Evolutionary conservation across 1,140 invertebrate species (phyloP).

Genomic region (Drosophila rhopaloa): DNA sequence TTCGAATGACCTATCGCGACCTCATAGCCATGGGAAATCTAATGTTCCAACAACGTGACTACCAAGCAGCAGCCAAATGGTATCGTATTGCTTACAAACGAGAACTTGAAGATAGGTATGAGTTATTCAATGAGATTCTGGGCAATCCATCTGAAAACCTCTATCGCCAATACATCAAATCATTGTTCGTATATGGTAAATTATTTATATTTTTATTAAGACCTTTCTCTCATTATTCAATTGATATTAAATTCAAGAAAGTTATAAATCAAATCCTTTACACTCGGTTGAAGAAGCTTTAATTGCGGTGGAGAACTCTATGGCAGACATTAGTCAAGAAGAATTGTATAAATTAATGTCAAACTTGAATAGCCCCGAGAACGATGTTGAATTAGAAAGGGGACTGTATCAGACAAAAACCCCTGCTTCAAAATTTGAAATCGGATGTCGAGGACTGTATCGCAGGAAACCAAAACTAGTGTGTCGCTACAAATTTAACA

Average conservation of each 20-base stretch:
- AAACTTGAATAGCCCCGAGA: neutral
- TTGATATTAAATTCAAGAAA: conserved; percentile 1
- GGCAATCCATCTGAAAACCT: conserved; percentile 8
- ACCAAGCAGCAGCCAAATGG: conserved; percentile 38
- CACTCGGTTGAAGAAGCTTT: neutral
- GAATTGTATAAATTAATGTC: neutral
- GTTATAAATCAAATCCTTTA: neutral
- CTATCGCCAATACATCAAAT: conserved; percentile 8
- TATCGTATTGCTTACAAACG: conserved; percentile 32
- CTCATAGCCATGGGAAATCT: conserved; percentile 34
- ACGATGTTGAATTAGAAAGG: conserved; percentile 1
- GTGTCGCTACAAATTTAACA: conserved; percentile 91
- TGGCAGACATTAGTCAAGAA: neutral
- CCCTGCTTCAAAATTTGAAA: conserved; percentile 88
- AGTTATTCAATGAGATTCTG: conserved; percentile 9
- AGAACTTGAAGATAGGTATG: neutral
- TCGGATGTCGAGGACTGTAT: conserved; percentile 94
- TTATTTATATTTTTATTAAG: too few relatives aligned
- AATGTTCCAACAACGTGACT: conserved; percentile 27
- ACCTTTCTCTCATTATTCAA: accelerated
- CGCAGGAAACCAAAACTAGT: conserved; percentile 85
- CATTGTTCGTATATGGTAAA: conserved; percentile 6
- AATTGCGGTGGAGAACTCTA: neutral
- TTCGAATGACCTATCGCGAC: conserved; percentile 28
- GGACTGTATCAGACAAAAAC: neutral